phyloP scores from a whole-genome alignment of 1,140 invertebrate genomes.

The Carcinoscorpius rotundicauda region DNA sequence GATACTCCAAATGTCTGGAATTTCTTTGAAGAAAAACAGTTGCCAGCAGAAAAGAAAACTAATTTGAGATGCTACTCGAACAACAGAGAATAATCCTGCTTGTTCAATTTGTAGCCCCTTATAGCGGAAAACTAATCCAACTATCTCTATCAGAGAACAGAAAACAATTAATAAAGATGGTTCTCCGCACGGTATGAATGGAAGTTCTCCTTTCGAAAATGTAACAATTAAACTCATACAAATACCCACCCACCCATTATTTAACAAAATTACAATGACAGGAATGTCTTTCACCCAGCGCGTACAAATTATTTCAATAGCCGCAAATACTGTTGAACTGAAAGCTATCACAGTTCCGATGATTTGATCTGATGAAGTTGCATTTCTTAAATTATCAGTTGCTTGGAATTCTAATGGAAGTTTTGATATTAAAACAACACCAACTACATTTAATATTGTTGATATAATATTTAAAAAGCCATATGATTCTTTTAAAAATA shows the following conservation, averaged over 20 bases:
- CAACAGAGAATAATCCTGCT: conserved; percentile 76
- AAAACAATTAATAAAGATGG: conserved; percentile 65
- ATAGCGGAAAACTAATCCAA: conserved; percentile 72
- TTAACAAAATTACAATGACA: too few species aligned
- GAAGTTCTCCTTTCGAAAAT: conserved; percentile 58
- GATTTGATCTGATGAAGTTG: too few species aligned
- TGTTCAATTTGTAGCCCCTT: conserved; percentile 74
- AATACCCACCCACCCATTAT: conserved; percentile 40
- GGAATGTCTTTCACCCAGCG: too few species aligned
- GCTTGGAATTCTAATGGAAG: too few species aligned
- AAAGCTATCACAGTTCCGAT: too few species aligned
- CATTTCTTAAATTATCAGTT: too few species aligned
- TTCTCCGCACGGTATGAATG: conserved; percentile 61
- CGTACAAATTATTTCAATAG: too few species aligned
- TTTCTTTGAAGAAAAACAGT: conserved; percentile 46
- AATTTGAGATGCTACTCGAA: conserved; percentile 65
- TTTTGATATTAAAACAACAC: too few species aligned
- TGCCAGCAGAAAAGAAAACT: conserved; percentile 86
- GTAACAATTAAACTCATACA: conserved; percentile 63
- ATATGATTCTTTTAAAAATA: conserved; percentile 43
- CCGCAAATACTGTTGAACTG: too few species aligned
- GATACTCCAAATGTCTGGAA: conserved; percentile 64
- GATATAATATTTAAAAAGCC: conserved; percentile 31
- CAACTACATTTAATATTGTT: too few species aligned
- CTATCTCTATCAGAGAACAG: conserved; percentile 70